phyloP scores from a whole-genome alignment of 2,113 vertebrate genomes.

The Silurus asotus region DNA sequence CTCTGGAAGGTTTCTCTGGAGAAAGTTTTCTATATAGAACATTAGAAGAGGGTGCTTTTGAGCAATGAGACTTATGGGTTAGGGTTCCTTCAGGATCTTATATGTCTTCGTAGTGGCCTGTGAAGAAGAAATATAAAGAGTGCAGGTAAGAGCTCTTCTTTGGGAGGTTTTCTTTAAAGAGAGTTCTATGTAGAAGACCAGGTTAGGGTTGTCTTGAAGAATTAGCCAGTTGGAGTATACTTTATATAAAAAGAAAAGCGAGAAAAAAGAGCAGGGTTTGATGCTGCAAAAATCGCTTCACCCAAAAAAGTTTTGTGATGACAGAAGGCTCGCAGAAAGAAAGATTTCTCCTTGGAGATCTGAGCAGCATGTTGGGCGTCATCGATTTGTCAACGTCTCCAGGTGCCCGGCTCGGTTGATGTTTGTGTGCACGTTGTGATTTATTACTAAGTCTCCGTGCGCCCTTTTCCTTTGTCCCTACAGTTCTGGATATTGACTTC shows the following conservation, averaged over 20 bases:
- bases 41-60: background rate
- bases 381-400: conserved; percentile 25
- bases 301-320: background rate
- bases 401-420: conserved; percentile 47
- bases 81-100: background rate
- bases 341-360: conserved; percentile 19
- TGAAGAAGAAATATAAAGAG: background rate
- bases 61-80: background rate
- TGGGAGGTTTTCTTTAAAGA: background rate
- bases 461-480: conserved; percentile 20
- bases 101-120: background rate
- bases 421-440: conserved; percentile 48
- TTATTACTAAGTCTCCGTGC: conserved; percentile 40
- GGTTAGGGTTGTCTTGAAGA: background rate
- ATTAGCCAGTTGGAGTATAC: background rate
- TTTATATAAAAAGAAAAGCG: background rate
- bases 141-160: background rate
- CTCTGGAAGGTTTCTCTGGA: background rate
- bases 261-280: background rate
- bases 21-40: background rate
- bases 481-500: conserved; percentile 47
- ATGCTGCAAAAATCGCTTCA: background rate
- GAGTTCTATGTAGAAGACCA: background rate
- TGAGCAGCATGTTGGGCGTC: background rate
- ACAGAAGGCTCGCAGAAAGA: conserved; percentile 4